Percentiles rank a stretch among this genome's conserved stretches.
Conservation (phyloP, 2,888 invertebrate species). For the Lysandra bellargus region DNA sequence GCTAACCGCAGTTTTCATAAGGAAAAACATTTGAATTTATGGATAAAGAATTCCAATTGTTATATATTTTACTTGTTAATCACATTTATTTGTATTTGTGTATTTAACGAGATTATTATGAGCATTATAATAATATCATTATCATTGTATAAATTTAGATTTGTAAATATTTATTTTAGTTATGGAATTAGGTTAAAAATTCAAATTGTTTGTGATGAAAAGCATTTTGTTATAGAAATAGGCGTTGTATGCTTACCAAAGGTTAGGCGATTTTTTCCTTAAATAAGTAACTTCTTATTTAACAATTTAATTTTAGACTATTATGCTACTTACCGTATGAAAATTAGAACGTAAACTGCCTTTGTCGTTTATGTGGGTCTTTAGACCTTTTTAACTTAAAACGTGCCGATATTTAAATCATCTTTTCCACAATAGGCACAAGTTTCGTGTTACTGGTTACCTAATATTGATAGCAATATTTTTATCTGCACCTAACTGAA, state of each 20-base stretch:
- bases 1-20: neutral
- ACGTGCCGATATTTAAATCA: neutral
- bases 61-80: conserved; percentile 12
- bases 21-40: neutral
- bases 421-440: neutral
- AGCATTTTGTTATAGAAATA: conserved; percentile 2
- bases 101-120: conserved; percentile 1
- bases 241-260: neutral
- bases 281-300: neutral
- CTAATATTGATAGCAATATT: neutral
- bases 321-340: neutral
- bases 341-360: neutral
- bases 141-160: conserved; percentile 15
- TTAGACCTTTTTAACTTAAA: neutral
- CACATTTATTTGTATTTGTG: conserved; percentile 7
- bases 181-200: conserved; percentile 8
- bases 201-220: conserved; percentile 17
- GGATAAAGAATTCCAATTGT: neutral
- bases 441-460: neutral
- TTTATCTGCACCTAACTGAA: neutral
- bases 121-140: neutral
- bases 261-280: neutral
- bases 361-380: neutral
- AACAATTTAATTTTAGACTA: neutral
- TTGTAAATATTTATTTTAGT: conserved; percentile 17